Base-by-base conservation (phyloP, 2,113 vertebrate genomes). In the Excalfactoria chinensis region DNA sequence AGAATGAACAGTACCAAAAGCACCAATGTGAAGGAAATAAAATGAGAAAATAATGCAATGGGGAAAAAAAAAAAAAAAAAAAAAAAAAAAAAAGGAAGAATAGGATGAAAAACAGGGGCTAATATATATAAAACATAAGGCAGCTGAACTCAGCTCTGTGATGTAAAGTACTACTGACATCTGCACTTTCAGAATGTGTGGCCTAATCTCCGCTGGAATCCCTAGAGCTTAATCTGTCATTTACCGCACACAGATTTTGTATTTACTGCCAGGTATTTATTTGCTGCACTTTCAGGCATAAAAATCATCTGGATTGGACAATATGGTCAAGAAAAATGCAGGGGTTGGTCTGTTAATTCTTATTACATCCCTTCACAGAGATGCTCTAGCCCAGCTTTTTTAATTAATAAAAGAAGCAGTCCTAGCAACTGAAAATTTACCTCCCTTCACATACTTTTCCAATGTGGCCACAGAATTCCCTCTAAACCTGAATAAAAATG, bases 211-310 rank as follows among this genome's bases (percentile, higher is more conserved):
- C 13, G 3, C 70, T 90, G 84, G 93, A 84, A 72, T 97, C 97
- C 96, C 93, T 49, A 48, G 88, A 68, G 94, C 93, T 98, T 97
- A 96, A 97, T 97, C 97, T 97, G 95, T 95, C 96, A 92, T 49
- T 96, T 94, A 92, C 71, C 71, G 90, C 72, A 91, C 44, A 80
- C 15, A 87, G 96, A 98, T 96, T 97, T 96, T 97, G 92, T 53
- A 73, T 87, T 90, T 90, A 96, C 74, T 96, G 88, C 76, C 89
- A 96, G 74, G 80, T 94, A 97, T 95, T 95, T 96, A 90, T 92
- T 91, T 85, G 86, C 82, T 82, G 75, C 72, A 95, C 90, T 96
- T 96, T 93, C 94, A 97, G 97, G 85, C 90, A 97, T 76, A 93
- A 96, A 83, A 96, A 95, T 96, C 21, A 7, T 83, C 85, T 95